phyloP scores from a whole-genome alignment of 2,113 vertebrate species.

The Takifugu bimaculatus region DNA sequence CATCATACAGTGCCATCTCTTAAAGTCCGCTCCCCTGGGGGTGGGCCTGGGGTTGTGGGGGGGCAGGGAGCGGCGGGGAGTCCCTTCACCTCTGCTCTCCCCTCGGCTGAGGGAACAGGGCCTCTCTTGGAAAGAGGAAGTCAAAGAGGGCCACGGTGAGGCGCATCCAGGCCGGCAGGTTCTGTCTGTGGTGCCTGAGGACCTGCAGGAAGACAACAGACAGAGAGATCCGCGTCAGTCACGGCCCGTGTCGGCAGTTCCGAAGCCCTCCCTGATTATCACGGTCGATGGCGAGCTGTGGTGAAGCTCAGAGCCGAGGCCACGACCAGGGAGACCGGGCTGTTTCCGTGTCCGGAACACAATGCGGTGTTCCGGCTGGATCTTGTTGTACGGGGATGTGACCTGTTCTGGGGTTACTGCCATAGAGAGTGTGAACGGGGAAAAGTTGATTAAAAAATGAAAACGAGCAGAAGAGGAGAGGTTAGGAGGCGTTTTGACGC shows the following conservation, averaged over 20 bases:
- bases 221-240: not conserved
- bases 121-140: slow-evolving; percentile 64
- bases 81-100: slow-evolving; percentile 62
- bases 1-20: slow-evolving; percentile 71
- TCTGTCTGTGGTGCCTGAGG: slow-evolving; percentile 61
- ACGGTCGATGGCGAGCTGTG: no score
- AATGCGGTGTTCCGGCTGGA: no score
- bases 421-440: no score
- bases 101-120: slow-evolving; percentile 45
- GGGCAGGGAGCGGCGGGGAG: slow-evolving; percentile 28
- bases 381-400: no score
- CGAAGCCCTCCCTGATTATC: no score
- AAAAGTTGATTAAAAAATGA: not conserved
- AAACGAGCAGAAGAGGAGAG: not conserved
- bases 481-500: slow-evolving; percentile 1
- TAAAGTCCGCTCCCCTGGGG: slow-evolving; percentile 48
- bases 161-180: slow-evolving; percentile 68
- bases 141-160: slow-evolving; percentile 59
- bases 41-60: slow-evolving; percentile 14
- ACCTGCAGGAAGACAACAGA: slow-evolving; percentile 41
- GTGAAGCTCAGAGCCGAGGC: no score
- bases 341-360: no score
- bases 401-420: not conserved
- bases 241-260: no score
- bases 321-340: no score